Evolutionary conservation across 1,140 invertebrate genomes (phyloP), one percentile per base, ranked within the genome.

Genomic region (Plectus sambesii): DNA sequence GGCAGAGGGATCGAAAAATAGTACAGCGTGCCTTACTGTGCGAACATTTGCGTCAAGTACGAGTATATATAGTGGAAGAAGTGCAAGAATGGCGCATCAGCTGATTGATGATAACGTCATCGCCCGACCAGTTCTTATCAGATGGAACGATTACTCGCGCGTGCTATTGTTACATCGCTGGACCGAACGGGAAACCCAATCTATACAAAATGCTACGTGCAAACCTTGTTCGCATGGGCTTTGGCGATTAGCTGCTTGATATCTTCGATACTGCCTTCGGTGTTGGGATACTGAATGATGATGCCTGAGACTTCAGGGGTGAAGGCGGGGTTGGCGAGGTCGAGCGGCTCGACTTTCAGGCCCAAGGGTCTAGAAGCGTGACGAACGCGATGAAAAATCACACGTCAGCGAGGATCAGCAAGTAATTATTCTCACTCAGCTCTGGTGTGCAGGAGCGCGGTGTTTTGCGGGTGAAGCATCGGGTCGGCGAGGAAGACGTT

Each of bases 211-310:
- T 39, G 2, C 15, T 22, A 45, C 50, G 5, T 22, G 75, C 80
- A 73, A 72, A 92, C 87, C 50, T 85, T 87, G 71, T 88, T 78
- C 40, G 78, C 77, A 56, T 92, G 85, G 2, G 87, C 87, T 29
- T 78, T 74, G 24, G 80, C 75, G 3, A 87, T 80, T 4, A 94
- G 62, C 5, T 79, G 72, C 12, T 79, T 76, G 56, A 86, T 85
- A 69, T 92, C 83, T 26, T 78, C 69, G 29, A 96, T 77, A 51
- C 80, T 78, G 5, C 92, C 92, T 55, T 83, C 81, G 0, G 90
- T 96, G 64, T 97, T 87, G 0, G 92, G 92, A 74, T 94, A 97
- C 69, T 97, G 92, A 6, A 97, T 71, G 0, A 98, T 70, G 23
- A 94, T 80, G 3, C 87, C 89, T 24, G 59, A 55, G 40, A 87